These are phyloP conservation scores for Plestiodon gilberti DNA, from an alignment of 2,113 vertebrate genomes.

Conservation along the genomic window DNA sequence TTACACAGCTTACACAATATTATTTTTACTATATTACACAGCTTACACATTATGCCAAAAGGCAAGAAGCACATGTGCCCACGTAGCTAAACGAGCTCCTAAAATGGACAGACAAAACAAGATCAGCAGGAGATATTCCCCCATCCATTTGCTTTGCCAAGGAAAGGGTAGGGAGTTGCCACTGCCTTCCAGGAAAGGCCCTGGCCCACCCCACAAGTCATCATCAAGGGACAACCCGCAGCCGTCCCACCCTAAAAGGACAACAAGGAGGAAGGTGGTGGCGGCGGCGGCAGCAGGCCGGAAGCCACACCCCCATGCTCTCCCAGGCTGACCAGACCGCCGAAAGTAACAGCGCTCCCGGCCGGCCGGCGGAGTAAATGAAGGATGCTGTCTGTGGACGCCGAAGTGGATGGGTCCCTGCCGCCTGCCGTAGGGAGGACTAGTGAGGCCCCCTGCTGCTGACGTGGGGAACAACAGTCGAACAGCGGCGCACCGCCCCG, in stretches of 20 bases:
- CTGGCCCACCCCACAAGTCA: background rate
- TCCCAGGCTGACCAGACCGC: background rate
- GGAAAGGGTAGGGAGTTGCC: background rate
- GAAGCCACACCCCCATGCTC: background rate
- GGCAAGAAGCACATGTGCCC: background rate
- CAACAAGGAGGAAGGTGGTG: background rate
- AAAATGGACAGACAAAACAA: background rate
- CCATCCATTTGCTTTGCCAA: background rate
- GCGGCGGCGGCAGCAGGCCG: background rate
- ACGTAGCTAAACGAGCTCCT: background rate
- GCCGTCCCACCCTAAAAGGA: background rate
- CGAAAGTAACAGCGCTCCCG: background rate
- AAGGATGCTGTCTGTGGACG: too few relatives aligned
- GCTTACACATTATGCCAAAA: background rate
- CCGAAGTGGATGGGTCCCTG: too few relatives aligned
- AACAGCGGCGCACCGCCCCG: too few relatives aligned
- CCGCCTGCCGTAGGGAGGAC: background rate
- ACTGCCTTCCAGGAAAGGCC: background rate
- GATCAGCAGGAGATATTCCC: background rate
- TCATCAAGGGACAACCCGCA: background rate
- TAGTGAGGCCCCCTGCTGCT: background rate
- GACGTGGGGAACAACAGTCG: too few relatives aligned
- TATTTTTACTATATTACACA: too few relatives aligned
- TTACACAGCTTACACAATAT: too few relatives aligned
- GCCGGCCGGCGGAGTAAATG: background rate